phyloP scores from a whole-genome alignment of 2,888 invertebrate species.

The Eudemis profundana region DNA sequence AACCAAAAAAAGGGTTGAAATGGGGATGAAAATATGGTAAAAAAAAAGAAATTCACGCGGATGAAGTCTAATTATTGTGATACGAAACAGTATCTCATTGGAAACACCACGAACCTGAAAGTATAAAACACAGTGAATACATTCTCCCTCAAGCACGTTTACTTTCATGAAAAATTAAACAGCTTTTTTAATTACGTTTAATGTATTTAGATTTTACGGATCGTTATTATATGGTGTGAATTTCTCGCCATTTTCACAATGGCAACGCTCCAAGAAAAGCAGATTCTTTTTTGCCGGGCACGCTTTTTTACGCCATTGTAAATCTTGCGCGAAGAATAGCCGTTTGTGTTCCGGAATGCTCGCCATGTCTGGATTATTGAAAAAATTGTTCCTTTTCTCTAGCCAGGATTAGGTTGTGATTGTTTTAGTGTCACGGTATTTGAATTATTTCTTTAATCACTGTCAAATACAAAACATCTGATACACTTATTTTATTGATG shows the following conservation, averaged over 20 bases:
- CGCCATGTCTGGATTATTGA: constrained; percentile 56
- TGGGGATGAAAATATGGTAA: too few relatives aligned
- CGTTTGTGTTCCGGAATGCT: constrained; percentile 57
- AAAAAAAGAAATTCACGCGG: too few relatives aligned
- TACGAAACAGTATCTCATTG: too few relatives aligned
- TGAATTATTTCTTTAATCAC: neutral
- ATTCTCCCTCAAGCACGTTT: too few relatives aligned
- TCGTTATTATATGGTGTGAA: constrained; percentile 40
- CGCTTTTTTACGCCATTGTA: constrained; percentile 54
- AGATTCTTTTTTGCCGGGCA: constrained; percentile 47
- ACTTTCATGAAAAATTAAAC: too few relatives aligned
- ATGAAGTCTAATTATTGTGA: too few relatives aligned
- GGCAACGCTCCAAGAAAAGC: constrained; percentile 49
- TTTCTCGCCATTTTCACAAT: constrained; percentile 44
- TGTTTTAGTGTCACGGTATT: constrained; percentile 13
- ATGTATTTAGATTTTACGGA: constrained; percentile 9
- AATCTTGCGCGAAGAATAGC: constrained; percentile 62
- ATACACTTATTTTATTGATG: too few relatives aligned
- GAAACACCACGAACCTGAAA: too few relatives aligned
- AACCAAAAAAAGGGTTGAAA: too few relatives aligned
- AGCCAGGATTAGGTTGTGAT: constrained; percentile 15
- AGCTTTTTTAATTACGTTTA: neutral
- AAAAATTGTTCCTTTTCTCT: constrained; percentile 35
- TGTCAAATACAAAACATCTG: neutral
- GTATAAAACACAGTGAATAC: too few relatives aligned